Conservation (phyloP, 1,140 invertebrate genomes). For the Drosophila setifemur region DNA sequence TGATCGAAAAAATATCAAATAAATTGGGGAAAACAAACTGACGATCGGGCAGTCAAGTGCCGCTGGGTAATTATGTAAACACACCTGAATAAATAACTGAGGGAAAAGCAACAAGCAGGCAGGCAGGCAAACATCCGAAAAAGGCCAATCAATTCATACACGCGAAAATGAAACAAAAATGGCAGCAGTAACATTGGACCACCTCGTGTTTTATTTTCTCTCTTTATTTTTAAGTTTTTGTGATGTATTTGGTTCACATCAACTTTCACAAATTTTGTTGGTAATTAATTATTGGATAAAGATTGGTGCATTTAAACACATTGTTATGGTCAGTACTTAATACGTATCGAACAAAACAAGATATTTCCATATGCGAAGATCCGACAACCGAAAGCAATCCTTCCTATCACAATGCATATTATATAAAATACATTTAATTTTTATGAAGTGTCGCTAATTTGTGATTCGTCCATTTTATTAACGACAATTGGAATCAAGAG, state of each 20-base stretch:
- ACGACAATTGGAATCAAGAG: background rate
- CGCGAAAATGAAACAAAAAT: constrained; percentile 70
- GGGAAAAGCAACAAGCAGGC: constrained; percentile 52
- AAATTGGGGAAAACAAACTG: background rate
- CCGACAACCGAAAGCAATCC: no score
- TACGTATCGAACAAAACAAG: no score
- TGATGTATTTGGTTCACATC: constrained; percentile 58
- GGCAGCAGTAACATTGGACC: constrained; percentile 53
- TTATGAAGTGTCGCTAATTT: background rate
- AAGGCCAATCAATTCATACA: constrained; percentile 61
- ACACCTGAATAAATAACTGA: constrained; percentile 47
- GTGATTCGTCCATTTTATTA: background rate
- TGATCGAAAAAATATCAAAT: constrained; percentile 38
- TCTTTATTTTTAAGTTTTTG: constrained; percentile 9
- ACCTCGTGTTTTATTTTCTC: constrained; percentile 44
- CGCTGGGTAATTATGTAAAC: constrained; percentile 59
- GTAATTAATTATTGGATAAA: constrained; percentile 68
- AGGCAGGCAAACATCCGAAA: constrained; percentile 35
- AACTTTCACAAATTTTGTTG: constrained; percentile 65
- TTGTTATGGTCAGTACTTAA: constrained; percentile 53
- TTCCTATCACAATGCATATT: no score
- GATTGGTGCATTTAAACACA: constrained; percentile 50
- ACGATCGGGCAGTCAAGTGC: constrained; percentile 1
- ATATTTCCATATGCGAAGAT: no score
- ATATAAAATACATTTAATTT: no score